Evolutionary conservation across 2,113 vertebrate species (phyloP), one percentile per base, ranked within the genome.

Genomic region (Cranoglanis bouderius): DNA sequence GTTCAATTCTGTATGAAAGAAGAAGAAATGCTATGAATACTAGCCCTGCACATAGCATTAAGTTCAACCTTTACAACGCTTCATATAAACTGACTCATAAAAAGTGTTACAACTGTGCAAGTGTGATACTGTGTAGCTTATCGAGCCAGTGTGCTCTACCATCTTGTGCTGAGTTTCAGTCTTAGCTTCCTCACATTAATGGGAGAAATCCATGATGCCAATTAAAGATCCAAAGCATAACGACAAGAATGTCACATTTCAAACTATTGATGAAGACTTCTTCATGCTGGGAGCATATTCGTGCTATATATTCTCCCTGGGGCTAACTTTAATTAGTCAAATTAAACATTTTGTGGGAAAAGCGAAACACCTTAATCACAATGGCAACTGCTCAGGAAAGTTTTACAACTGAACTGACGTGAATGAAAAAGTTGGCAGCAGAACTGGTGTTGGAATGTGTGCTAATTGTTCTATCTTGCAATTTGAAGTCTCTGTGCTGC

Each of bases 201-300:
- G 72, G 49, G 29, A 57, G 32, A 57, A 80, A 19, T 26, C 86
- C 32, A 59, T 85, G 85, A 84, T 40, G 61, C 84, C 86, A 91
- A 88, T 91, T 90, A 90, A 91, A 75, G 88, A 91, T 81, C 87
- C 86, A 88, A 84, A 72, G 80, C 87, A 85, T 88, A 72, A 89
- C 38, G 19, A 43, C 35, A 85, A 78, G 85, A 35, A 82, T 38
- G 51, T 57, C 16, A 57, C 51, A 82, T 57, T 82, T 57, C n/a
- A 82, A 57, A 57, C 53, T 24, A 53, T 75, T 40, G n/a, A 77
- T 81, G 84, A 88, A 87, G 40, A 85, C 1, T 49, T 32, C 35
- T 13, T 67, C 77, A 51, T 1, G 59, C 84, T 88, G 90, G n/a
- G 59, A 90, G 57, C 38, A 65, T 1, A 2, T 65, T 46, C 59